Percentiles rank a stretch among this genome's conserved stretches.
phyloP scores from a whole-genome alignment of 2,888 invertebrate species.

The Apotomis turbidana region DNA sequence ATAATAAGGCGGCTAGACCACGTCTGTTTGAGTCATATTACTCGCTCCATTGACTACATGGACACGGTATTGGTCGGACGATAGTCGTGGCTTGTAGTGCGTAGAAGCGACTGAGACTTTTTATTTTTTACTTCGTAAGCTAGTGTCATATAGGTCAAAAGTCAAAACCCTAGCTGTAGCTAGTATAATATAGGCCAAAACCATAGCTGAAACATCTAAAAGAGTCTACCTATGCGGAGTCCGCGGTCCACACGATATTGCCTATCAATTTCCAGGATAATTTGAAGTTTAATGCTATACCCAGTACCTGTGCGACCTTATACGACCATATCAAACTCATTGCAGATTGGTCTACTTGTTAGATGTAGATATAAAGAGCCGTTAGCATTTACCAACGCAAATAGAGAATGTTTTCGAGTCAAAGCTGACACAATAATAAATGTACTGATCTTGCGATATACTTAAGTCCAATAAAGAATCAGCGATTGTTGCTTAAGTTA shows the following conservation, averaged over 20 bases:
- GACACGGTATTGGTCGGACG: constrained; percentile 58
- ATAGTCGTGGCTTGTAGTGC: constrained; percentile 55
- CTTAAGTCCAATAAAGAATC: constrained; percentile 10
- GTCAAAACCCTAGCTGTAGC: too few relatives aligned
- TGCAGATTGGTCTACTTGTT: background rate
- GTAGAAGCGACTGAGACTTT: background rate
- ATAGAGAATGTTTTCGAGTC: background rate
- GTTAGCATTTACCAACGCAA: background rate
- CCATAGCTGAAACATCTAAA: too few relatives aligned
- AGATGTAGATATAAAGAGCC: background rate
- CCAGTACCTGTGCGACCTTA: too few relatives aligned
- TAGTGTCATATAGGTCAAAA: constrained; percentile 20
- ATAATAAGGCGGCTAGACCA: constrained; percentile 49
- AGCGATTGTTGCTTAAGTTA: background rate
- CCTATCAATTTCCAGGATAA: too few relatives aligned
- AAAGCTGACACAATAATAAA: background rate
- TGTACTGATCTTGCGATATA: background rate
- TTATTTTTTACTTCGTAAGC: background rate
- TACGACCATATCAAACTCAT: too few relatives aligned
- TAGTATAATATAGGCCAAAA: too few relatives aligned
- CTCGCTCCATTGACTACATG: constrained; percentile 63
- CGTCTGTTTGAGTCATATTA: constrained; percentile 61
- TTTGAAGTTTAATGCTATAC: too few relatives aligned
- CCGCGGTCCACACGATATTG: too few relatives aligned
- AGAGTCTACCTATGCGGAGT: too few relatives aligned